Evolutionary conservation across 1,140 invertebrate species (phyloP), one percentile per base, ranked within the genome.

Genomic region (Papilio polytes): DNA sequence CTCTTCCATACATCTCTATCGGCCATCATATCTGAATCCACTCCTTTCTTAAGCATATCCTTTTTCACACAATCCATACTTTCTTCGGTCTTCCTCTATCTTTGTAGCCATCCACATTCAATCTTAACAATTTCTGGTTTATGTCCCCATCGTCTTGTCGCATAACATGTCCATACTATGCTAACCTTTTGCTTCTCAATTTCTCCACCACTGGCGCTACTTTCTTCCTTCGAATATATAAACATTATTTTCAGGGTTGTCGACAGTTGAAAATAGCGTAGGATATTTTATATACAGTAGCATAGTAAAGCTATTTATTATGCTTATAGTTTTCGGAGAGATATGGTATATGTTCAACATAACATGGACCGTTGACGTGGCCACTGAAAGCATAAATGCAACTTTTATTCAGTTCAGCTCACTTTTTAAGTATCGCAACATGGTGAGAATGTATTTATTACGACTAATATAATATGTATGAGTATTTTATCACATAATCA

Each of bases 391-490:
- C 59, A 46, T 87, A 15, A 91, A 90, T 41, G 83, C 87, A 26
- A 82, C 85, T 4, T 74, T 90, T 4, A 92, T 92, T 80, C 88
- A 92, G 78, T 41, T 88, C 3, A 82, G 86, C 9, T 85, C 89
- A 20, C 44, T 84, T 22, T 88, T 80, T 78, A 89, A 89, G 56
- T 87, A 90, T 80, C 86, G 73, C 48, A 84, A 82, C 72, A 82
- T 83, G 87, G 88, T 89, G 83, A 84, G 76, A 41, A 70, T 80
- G 10, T 74, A 22, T 74, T 70, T 78, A 80, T 51, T 72, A 72
- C 9, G 22, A 73, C 15, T 44, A 59, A 78, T 44, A 73, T 6
- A 9, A n/a, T n/a, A n/a, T n/a, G 46, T 22, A 41, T 8, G 0
- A 41, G 36, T 41, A 41, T 8, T 41, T 41, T 41, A 41, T 8